These are phyloP conservation scores for Euplagia quadripunctaria DNA, from an alignment of 2,888 invertebrate genomes.

Conservation along the genomic window DNA sequence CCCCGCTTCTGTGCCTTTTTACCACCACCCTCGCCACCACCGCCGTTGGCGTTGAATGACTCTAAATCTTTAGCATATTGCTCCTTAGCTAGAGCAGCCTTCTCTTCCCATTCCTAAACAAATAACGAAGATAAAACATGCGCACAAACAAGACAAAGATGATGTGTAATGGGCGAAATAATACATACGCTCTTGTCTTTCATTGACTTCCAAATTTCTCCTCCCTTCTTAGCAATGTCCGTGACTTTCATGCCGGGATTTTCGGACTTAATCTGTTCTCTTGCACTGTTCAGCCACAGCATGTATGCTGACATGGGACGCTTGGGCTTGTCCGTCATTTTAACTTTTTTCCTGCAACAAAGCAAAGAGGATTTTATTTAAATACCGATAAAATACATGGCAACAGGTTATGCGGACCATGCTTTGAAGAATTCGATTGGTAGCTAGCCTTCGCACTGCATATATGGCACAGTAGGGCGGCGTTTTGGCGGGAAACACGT, in stretches of 20 bases:
- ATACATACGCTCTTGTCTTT: constrained; percentile 93
- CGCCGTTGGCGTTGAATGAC: constrained; percentile 94
- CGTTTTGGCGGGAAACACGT: constrained; percentile 87
- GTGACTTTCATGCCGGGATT: constrained; percentile 97
- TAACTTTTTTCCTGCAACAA: constrained; percentile 87
- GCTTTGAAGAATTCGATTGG: constrained; percentile 56
- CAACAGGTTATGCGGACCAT: constrained; percentile 72
- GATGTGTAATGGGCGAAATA: constrained; percentile 24
- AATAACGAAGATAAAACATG: constrained; percentile 22
- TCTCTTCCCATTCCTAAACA: constrained; percentile 95
- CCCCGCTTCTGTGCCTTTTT: constrained; percentile 88
- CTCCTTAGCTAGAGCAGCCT: constrained; percentile 95
- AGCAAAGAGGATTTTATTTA: constrained; percentile 55
- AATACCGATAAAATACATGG: constrained; percentile 53
- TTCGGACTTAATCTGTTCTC: constrained; percentile 95
- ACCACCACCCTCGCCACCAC: constrained; percentile 84
- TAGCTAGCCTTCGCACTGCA: constrained; percentile 65
- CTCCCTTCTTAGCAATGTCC: constrained; percentile 97
- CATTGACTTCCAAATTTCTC: constrained; percentile 97
- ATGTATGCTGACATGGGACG: constrained; percentile 97
- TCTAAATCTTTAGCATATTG: constrained; percentile 96
- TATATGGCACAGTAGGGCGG: constrained; percentile 73
- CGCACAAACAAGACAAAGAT: constrained; percentile 24
- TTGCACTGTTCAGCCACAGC: constrained; percentile 96
- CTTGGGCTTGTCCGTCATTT: constrained; percentile 97